Base-by-base conservation (phyloP, 1,140 invertebrate genomes). In the Drosophila nebulosa region DNA sequence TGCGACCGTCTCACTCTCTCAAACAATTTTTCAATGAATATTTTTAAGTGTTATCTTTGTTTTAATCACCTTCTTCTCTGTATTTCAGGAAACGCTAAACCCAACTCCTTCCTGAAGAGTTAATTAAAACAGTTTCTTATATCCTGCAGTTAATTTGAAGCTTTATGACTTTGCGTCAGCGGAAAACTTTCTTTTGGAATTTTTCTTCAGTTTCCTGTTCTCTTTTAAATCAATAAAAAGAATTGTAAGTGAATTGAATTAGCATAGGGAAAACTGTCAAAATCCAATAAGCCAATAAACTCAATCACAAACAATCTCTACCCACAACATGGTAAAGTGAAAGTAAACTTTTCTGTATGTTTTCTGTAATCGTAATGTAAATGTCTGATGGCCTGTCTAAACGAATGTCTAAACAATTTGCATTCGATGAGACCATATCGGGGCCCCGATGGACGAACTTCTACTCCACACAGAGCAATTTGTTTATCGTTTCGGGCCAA, bases 361-460 rank as follows among this genome's bases (percentile, higher is more conserved):
- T n/a, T n/a, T 16, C 39, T 10, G 39, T 46, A 46, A 46, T 46
- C 39, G 52, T 32, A 55, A 55, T 55, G 52, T 24, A 58, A 30
- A 32, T 22, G 42, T 24, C 57, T 42, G 22, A 55, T 55, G 52
- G 18, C 52, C 57, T 14, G 22, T 59, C 35, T 42, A 42, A 59
- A 30, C 18, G 24, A 60, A 53, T 69, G n/a, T 10, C 30, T 32
- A 60, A 69, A 27, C 42, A 63, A 71, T 39, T 56, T 56, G n/a
- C 52, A 71, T 56, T 71, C 27, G 53, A 30, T 39, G n/a, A n/a
- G n/a, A n/a, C n/a, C n/a, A n/a, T n/a, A n/a, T n/a, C n/a, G 52
- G 32, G 36, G 10, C 69, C 36, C 26, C 46, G 18, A 70, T n/a
- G 39, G 39, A 62, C 26, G 42, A 26, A 46, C 16, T 9, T 46